phyloP scores from a whole-genome alignment of 2,888 invertebrate genomes.

The Empis livida region DNA sequence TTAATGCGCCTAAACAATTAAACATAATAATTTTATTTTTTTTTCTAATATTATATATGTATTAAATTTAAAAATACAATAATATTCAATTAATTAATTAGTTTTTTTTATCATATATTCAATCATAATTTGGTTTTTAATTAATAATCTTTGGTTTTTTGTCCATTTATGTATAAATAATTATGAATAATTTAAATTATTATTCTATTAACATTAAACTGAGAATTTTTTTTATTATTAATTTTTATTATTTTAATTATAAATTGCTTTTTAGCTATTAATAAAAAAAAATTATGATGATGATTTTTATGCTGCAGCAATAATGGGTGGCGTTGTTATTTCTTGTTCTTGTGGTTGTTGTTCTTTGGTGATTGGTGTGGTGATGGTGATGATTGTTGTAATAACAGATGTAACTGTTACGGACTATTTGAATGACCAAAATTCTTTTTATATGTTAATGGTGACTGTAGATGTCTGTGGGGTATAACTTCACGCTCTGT shows the following conservation, averaged over 20 bases:
- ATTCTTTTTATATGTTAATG: constrained; percentile 37
- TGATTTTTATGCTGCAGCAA: not conserved
- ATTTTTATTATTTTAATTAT: not conserved
- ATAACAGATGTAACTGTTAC: constrained; percentile 7
- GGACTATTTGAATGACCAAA: constrained; percentile 15
- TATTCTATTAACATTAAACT: not conserved
- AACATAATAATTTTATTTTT: no score
- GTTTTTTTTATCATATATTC: no score
- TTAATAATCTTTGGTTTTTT: no score
- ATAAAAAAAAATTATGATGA: not conserved
- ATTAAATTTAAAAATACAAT: no score
- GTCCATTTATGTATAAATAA: no score
- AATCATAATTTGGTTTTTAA: no score
- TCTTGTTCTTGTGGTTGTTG: not conserved
- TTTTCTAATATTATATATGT: no score
- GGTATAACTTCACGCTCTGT: constrained; percentile 54
- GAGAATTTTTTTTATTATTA: not conserved
- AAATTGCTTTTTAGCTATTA: not conserved
- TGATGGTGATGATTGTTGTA: not conserved
- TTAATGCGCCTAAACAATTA: no score
- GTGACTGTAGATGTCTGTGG: constrained; percentile 53
- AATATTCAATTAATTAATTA: no score
- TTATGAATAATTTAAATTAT: not conserved
- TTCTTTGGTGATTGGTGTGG: not conserved
- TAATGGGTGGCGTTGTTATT: not conserved